These are phyloP conservation scores for Hipparchia semele DNA, from an alignment of 2,888 invertebrate genomes.

Conservation along the genomic window DNA sequence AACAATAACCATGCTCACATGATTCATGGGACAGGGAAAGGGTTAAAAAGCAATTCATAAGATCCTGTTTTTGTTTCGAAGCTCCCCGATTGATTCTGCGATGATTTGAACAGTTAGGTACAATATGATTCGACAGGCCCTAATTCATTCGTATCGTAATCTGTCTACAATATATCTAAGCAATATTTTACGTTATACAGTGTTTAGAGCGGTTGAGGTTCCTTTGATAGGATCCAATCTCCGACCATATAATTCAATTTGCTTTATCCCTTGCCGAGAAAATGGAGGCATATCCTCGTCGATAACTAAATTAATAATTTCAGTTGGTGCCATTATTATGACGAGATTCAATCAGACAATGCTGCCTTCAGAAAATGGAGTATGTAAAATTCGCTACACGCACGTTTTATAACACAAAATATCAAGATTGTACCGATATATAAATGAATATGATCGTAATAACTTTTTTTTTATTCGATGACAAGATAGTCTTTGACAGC, in stretches of 20 bases:
- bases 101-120: conserved; percentile 1
- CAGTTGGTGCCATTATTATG: conserved; percentile 60
- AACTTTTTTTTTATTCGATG: too few species aligned
- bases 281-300: conserved; percentile 62
- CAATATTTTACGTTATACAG: conserved; percentile 27
- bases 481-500: too few species aligned
- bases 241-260: conserved; percentile 69
- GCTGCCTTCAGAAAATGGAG: conserved; percentile 29
- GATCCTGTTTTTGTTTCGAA: background rate
- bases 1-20: too few species aligned
- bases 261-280: conserved; percentile 64
- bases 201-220: conserved; percentile 41
- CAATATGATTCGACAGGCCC: background rate
- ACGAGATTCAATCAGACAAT: conserved; percentile 41
- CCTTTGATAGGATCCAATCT: conserved; percentile 60
- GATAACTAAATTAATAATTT: conserved; percentile 69
- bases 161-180: conserved; percentile 13
- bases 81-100: background rate
- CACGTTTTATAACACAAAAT: background rate
- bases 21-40: too few species aligned
- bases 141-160: conserved; percentile 14
- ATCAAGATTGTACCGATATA: too few species aligned
- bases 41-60: too few species aligned
- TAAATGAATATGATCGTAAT: too few species aligned
- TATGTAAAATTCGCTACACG: background rate